phyloP scores from a whole-genome alignment of 2,113 vertebrate species.

The Pseudolaguvia tuberculata region DNA sequence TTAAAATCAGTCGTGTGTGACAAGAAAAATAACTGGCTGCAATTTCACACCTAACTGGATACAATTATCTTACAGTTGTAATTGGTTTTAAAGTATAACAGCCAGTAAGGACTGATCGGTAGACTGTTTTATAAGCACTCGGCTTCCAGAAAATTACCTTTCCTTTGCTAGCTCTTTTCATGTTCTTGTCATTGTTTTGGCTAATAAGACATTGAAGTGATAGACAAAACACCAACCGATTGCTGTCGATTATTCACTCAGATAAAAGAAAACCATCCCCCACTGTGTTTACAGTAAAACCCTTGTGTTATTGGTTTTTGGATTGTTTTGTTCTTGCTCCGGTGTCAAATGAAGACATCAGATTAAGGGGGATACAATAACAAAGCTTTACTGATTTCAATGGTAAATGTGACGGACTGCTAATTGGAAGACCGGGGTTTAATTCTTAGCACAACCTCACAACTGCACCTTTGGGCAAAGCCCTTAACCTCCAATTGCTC shows the following conservation, averaged over 20 bases:
- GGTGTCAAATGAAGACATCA: background rate
- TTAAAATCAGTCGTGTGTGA: constrained; percentile 13
- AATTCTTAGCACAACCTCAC: too few species aligned
- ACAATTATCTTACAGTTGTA: constrained; percentile 23
- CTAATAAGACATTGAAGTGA: background rate
- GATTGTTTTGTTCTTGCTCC: background rate
- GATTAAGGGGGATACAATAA: background rate
- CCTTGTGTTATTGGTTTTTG: background rate
- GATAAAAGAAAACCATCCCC: background rate
- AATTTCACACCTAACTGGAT: constrained; percentile 26
- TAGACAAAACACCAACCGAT: background rate
- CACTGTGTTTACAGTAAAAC: background rate
- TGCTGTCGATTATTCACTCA: background rate
- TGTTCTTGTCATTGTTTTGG: background rate
- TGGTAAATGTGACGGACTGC: too few species aligned
- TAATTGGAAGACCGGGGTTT: too few species aligned
- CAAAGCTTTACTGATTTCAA: too few species aligned
- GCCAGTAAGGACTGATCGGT: constrained; percentile 19
- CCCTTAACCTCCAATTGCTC: too few species aligned
- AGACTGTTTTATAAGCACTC: background rate
- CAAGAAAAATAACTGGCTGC: constrained; percentile 12
- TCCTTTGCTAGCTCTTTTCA: background rate
- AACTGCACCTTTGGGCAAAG: too few species aligned
- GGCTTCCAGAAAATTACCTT: constrained; percentile 6
- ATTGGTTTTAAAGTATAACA: constrained; percentile 17